phyloP scores from a whole-genome alignment of 2,113 vertebrate species.

The Prolemur simus region DNA sequence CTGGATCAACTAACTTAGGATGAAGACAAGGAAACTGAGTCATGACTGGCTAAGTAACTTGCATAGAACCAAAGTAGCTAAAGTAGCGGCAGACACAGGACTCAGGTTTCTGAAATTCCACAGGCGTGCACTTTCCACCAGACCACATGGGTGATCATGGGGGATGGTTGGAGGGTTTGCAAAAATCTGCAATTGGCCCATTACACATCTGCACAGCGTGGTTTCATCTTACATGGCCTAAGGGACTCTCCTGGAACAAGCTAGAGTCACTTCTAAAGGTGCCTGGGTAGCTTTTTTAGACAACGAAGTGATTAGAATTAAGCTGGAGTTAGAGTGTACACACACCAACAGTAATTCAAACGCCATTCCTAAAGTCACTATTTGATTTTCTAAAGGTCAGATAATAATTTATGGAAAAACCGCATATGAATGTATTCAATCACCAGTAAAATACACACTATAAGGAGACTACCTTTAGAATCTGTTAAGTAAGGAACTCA shows the following conservation, averaged over 20 bases:
- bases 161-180: neutral
- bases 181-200: constrained; percentile 3
- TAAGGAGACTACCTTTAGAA: neutral
- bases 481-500: neutral
- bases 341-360: neutral
- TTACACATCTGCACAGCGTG: neutral
- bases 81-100: neutral
- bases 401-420: neutral
- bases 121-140: neutral
- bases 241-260: neutral
- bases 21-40: constrained; percentile 51
- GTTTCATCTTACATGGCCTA: constrained; percentile 27
- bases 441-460: neutral
- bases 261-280: neutral
- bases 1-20: neutral
- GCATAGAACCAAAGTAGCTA: neutral
- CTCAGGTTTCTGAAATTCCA: constrained; percentile 21
- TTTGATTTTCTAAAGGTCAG: neutral
- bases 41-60: neutral
- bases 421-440: neutral
- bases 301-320: neutral
- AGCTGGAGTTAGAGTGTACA: neutral
- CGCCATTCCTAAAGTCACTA: neutral
- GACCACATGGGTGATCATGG: neutral
- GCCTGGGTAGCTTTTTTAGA: neutral